Evolutionary conservation across 2,113 vertebrate species (phyloP).

Genomic region (Nansenia antarctica): DNA sequence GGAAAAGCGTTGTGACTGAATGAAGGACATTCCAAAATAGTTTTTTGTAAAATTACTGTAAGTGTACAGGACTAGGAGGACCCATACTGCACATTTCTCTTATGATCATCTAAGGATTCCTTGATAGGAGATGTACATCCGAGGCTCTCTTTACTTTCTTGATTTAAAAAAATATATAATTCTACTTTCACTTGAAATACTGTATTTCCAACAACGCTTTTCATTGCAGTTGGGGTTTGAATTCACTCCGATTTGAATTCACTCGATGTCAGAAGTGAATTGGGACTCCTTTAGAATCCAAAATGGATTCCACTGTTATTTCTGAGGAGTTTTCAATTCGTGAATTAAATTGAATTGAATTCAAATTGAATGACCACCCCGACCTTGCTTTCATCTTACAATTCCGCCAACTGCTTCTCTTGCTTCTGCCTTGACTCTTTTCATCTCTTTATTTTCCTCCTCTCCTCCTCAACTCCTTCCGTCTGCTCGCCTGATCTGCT

Average conservation of each 20-base stretch:
- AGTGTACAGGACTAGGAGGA: background rate
- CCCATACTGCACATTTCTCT: background rate
- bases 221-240: too few species aligned
- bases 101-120: background rate
- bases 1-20: background rate
- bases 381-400: background rate
- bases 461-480: conserved; percentile 29
- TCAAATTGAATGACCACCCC: too few species aligned
- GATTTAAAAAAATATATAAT: background rate
- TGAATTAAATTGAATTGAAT: conserved; percentile 11
- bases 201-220: too few species aligned
- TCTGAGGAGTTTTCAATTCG: too few species aligned
- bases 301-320: too few species aligned
- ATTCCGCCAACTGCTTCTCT: conserved; percentile 28
- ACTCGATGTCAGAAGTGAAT: too few species aligned
- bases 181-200: background rate
- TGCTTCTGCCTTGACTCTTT: conserved; percentile 37
- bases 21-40: background rate
- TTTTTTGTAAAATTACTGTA: background rate
- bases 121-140: background rate
- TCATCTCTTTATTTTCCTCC: conserved; percentile 67
- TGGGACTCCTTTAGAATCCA: too few species aligned
- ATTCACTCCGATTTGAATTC: too few species aligned
- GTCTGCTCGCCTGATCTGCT: conserved; percentile 3
- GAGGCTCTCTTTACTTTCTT: background rate